Percentiles rank a stretch among this genome's conserved stretches.
Evolutionary conservation across 2,113 vertebrate species (phyloP).

Genomic region (Pongo abelii): DNA sequence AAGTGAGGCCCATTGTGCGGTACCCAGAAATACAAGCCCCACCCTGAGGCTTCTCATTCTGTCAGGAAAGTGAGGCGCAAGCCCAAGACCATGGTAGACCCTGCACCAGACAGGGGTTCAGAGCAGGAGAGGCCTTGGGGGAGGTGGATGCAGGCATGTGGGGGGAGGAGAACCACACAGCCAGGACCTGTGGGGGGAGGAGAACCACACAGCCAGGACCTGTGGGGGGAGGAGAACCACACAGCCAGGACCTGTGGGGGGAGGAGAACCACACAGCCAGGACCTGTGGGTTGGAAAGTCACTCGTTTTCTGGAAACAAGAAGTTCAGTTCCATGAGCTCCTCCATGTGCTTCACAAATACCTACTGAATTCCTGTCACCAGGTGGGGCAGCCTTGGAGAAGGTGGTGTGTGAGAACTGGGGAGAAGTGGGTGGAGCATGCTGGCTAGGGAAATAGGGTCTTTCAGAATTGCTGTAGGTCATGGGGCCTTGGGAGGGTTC

Average conservation of each 20-base stretch:
- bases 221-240: too few species aligned
- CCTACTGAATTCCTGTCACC: background rate
- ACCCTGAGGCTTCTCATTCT: background rate
- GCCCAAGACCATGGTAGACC: background rate
- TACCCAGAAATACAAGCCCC: background rate
- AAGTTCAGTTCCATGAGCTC: background rate
- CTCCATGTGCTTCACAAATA: background rate
- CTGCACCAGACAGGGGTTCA: too few species aligned
- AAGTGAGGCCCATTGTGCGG: background rate
- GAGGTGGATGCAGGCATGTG: background rate
- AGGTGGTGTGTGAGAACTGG: background rate
- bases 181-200: too few species aligned
- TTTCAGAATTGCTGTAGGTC: background rate
- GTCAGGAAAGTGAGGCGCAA: background rate
- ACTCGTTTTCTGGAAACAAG: background rate
- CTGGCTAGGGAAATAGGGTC: background rate
- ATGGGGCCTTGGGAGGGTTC: background rate
- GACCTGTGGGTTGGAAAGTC: background rate
- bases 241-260: too few species aligned
- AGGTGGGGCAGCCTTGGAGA: background rate
- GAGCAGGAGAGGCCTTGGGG: background rate
- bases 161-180: fast-evolving
- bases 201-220: too few species aligned
- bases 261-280: too few species aligned
- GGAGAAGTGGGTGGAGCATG: background rate